Conservation (phyloP, 2,797 vertebrate species). For the Tolypeutes matacus region DNA sequence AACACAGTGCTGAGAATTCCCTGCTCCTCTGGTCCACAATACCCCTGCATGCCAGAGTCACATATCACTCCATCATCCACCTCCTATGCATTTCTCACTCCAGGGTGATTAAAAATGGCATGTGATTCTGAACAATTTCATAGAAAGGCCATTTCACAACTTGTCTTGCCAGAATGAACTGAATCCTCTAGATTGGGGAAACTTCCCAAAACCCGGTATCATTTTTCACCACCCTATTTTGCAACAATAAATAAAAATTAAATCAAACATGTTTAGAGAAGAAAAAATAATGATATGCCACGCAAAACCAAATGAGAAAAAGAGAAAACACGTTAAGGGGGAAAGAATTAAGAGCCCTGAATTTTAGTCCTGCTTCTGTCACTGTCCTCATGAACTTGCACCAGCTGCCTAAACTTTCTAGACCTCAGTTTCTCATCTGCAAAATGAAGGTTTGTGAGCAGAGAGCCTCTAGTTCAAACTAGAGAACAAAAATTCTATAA, state of each 20-base stretch:
- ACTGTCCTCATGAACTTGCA: neutral
- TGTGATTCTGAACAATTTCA: constrained; percentile 68
- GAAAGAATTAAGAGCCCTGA: neutral
- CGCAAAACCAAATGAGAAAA: constrained; percentile 32
- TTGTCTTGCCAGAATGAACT: neutral
- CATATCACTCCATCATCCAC: neutral
- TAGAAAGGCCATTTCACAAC: constrained; percentile 55
- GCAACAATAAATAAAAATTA: constrained; percentile 41
- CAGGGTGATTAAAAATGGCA: neutral
- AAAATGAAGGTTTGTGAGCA: neutral
- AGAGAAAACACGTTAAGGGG: neutral
- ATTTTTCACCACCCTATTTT: constrained; percentile 12
- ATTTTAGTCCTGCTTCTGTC: neutral
- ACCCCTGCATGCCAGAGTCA: neutral
- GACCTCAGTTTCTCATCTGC: neutral
- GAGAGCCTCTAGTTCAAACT: neutral
- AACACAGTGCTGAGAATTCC: neutral
- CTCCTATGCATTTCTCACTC: constrained; percentile 14
- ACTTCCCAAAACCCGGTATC: neutral
- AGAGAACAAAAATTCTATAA: constrained; percentile 13
- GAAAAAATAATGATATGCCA: neutral
- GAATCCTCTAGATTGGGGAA: neutral
- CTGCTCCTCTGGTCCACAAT: too few relatives aligned
- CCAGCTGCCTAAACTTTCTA: too few relatives aligned
- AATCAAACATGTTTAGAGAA: constrained; percentile 26